phyloP scores from a whole-genome alignment of 2,888 invertebrate genomes.

The Napeogenes inachia region DNA sequence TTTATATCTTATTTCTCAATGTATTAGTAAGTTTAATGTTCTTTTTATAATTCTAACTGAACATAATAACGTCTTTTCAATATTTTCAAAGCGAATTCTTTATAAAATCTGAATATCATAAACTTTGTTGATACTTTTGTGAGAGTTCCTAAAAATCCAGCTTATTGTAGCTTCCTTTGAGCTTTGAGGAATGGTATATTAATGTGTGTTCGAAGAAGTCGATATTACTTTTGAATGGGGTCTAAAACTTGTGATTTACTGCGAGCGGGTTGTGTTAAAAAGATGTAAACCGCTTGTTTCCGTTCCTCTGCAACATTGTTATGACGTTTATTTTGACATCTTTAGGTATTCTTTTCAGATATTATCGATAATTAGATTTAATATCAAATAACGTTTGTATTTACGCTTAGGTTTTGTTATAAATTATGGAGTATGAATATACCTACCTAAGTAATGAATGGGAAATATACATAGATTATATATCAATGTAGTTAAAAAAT shows the following conservation, averaged over 20 bases:
- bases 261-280: conserved; percentile 69
- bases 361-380: neutral
- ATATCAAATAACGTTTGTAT: too few relatives aligned
- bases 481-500: too few relatives aligned
- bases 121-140: neutral
- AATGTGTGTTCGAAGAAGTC: conserved; percentile 75
- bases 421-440: too few relatives aligned
- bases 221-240: conserved; percentile 74
- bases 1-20: too few relatives aligned
- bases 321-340: conserved; percentile 29
- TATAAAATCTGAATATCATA: conserved; percentile 3
- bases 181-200: conserved; percentile 72
- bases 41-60: too few relatives aligned
- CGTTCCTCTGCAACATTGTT: conserved; percentile 68
- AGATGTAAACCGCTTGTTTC: conserved; percentile 76
- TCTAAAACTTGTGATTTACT: conserved; percentile 71
- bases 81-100: too few relatives aligned
- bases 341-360: neutral
- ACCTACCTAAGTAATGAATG: too few relatives aligned
- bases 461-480: too few relatives aligned
- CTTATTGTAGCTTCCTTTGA: conserved; percentile 63
- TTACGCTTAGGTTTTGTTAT: too few relatives aligned
- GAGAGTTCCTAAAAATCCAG: conserved; percentile 49
- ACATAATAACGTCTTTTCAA: too few relatives aligned
- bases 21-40: too few relatives aligned